Conservation (phyloP, 2,888 invertebrate genomes). For the Patella depressa region DNA sequence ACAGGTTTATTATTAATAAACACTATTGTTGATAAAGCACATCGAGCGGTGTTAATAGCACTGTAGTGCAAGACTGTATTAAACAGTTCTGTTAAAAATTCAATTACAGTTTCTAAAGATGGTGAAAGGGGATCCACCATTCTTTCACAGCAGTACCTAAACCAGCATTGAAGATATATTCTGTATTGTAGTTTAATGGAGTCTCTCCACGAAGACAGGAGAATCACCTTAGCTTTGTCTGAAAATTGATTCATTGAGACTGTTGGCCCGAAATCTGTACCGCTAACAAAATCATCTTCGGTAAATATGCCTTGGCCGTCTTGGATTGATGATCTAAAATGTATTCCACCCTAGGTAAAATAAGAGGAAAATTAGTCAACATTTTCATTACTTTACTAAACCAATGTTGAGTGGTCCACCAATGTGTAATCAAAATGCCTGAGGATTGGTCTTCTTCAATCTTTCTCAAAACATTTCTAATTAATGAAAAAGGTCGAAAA, state of each 20-base stretch:
- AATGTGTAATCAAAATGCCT: slow-evolving; percentile 20
- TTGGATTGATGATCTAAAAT: too few relatives aligned
- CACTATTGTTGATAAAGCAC: background rate
- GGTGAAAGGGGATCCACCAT: slow-evolving; percentile 8
- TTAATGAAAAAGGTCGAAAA: slow-evolving; percentile 26
- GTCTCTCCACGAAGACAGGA: background rate
- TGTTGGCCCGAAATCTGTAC: background rate
- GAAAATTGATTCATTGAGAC: background rate
- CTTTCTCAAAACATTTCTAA: slow-evolving; percentile 22
- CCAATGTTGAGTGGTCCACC: slow-evolving; percentile 31
- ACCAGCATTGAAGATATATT: background rate
- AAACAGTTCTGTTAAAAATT: background rate
- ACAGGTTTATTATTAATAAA: slow-evolving; percentile 1
- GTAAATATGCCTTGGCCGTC: too few relatives aligned
- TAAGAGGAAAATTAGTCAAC: background rate
- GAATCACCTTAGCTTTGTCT: background rate
- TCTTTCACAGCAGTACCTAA: background rate
- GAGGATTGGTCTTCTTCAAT: slow-evolving; percentile 16
- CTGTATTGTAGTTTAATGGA: slow-evolving; percentile 4
- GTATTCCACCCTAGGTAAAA: too few relatives aligned
- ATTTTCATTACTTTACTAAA: slow-evolving; percentile 19
- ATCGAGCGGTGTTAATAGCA: background rate
- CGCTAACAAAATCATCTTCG: background rate
- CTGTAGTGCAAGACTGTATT: background rate
- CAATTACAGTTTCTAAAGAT: background rate